Evolutionary conservation across 2,797 vertebrate genomes (phyloP).

Genomic region (Allobates femoralis): DNA sequence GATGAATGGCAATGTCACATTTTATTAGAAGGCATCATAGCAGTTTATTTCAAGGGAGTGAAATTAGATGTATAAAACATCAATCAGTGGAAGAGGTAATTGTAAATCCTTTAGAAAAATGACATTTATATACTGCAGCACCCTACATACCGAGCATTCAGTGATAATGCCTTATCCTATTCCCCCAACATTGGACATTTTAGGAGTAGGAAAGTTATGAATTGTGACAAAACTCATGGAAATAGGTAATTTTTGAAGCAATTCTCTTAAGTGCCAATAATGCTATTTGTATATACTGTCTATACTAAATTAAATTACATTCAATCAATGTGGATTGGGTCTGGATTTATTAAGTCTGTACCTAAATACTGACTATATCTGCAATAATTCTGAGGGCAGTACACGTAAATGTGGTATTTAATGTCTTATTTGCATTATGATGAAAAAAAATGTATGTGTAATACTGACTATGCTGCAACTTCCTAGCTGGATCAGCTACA

Average conservation of each 20-base stretch:
- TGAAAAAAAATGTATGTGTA: no score
- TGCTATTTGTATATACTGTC: background rate
- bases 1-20: conserved; percentile 19
- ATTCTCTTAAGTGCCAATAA: background rate
- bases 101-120: background rate
- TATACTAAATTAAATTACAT: no score
- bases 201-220: background rate
- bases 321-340: no score
- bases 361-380: background rate
- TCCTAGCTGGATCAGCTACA: no score
- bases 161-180: background rate
- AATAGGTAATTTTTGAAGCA: background rate
- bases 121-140: background rate
- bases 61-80: conserved; percentile 16
- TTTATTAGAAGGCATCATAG: conserved; percentile 5
- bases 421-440: background rate
- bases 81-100: background rate
- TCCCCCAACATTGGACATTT: background rate
- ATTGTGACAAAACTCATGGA: background rate
- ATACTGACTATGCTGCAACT: no score
- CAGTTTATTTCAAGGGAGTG: background rate
- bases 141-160: background rate
- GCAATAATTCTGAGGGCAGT: background rate
- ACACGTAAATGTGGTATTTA: background rate
- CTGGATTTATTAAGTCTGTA: no score